These are phyloP conservation scores for Ornithoptera priamus DNA, from an alignment of 2,888 invertebrate genomes.

Conservation along the genomic window DNA sequence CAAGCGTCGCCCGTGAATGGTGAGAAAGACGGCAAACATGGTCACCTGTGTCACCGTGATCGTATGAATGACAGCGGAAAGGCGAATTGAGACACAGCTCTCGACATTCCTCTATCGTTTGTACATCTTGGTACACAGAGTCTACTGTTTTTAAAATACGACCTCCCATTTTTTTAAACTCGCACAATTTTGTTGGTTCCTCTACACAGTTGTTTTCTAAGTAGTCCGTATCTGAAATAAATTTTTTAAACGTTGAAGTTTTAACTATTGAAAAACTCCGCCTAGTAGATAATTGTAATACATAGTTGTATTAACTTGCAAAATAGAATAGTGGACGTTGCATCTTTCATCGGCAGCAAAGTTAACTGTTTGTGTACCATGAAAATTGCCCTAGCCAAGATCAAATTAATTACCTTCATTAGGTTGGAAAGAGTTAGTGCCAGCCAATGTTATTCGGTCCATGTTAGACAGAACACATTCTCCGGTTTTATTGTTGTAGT, in stretches of 20 bases:
- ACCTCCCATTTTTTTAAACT: conserved; percentile 93
- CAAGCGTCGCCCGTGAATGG: conserved; percentile 92
- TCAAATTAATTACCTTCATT: conserved; percentile 75
- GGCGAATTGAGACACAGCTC: conserved; percentile 94
- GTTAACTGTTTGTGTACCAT: not conserved
- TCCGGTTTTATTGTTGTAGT: conserved; percentile 91
- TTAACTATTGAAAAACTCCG: not conserved
- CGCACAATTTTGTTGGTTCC: conserved; percentile 95
- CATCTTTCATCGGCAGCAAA: not conserved
- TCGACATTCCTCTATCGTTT: conserved; percentile 91
- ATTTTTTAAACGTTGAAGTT: not conserved
- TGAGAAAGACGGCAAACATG: conserved; percentile 96
- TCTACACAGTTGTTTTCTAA: conserved; percentile 96
- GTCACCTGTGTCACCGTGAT: conserved; percentile 95
- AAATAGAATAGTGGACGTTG: not conserved
- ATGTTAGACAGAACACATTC: conserved; percentile 94
- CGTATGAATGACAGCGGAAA: conserved; percentile 95
- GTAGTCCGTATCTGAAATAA: conserved; percentile 83
- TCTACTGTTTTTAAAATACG: conserved; percentile 96
- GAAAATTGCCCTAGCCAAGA: not conserved
- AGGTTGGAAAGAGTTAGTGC: conserved; percentile 87
- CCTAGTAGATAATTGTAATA: not conserved
- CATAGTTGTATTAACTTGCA: not conserved
- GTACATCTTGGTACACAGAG: conserved; percentile 94
- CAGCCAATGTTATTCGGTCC: conserved; percentile 93